Conservation (phyloP, 2,113 vertebrate genomes). For the Carlito syrichta region DNA sequence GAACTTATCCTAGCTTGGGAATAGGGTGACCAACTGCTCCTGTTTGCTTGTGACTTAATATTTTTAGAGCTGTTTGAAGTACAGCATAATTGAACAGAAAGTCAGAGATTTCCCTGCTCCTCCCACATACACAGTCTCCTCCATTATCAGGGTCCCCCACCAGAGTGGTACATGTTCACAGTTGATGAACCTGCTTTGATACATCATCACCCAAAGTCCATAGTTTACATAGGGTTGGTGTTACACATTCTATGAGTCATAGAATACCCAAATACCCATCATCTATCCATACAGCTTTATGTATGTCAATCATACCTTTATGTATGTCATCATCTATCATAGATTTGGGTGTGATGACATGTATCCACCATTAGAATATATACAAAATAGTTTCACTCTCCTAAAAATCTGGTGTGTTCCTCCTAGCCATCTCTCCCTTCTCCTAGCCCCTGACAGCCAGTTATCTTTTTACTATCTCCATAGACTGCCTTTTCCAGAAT, state of each 20-base stretch:
- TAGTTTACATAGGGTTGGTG: not conserved
- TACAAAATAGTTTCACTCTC: not conserved
- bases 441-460: not conserved
- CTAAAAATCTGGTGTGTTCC: not conserved
- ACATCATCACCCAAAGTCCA: not conserved
- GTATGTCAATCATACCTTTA: not conserved
- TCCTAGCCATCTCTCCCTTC: accelerated
- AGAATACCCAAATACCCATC: too few relatives aligned
- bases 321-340: too few relatives aligned
- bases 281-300: not conserved
- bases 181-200: not conserved
- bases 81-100: not conserved
- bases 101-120: not conserved
- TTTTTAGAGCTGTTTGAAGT: not conserved
- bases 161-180: not conserved
- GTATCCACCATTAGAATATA: not conserved
- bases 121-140: not conserved
- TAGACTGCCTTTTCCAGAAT: not conserved
- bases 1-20: not conserved
- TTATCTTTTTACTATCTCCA: not conserved
- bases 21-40: not conserved
- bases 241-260: not conserved
- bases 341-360: not conserved
- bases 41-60: not conserved
- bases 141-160: not conserved